Conservation (phyloP, 2,797 vertebrate genomes). For the Danio jaintianensis region DNA sequence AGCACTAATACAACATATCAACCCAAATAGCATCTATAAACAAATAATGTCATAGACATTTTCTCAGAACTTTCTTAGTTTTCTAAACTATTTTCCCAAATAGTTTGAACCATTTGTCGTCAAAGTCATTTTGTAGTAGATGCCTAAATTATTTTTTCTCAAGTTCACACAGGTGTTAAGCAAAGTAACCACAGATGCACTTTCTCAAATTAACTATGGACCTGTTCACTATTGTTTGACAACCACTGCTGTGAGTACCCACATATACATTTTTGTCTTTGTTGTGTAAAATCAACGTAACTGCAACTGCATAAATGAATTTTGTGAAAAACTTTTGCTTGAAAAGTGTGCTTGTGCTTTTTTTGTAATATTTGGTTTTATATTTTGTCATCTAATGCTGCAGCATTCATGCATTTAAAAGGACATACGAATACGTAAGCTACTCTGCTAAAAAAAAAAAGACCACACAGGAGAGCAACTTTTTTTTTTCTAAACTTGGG, state of each 20-base stretch:
- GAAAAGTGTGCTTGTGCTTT: neutral
- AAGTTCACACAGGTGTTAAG: neutral
- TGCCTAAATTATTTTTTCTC: neutral
- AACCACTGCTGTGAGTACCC: neutral
- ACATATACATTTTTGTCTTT: neutral
- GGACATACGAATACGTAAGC: neutral
- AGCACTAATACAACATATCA: neutral
- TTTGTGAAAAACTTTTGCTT: neutral
- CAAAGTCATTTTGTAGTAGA: neutral
- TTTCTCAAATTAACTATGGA: neutral
- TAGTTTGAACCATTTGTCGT: neutral
- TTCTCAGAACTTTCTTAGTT: neutral
- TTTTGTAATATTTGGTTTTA: neutral
- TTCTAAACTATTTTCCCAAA: neutral
- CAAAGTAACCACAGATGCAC: neutral
- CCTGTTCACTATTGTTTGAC: neutral
- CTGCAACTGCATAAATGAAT: neutral
- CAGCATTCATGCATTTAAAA: neutral
- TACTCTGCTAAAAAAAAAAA: neutral
- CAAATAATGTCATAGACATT: neutral
- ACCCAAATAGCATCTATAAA: neutral
- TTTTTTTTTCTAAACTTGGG: conserved; percentile 67
- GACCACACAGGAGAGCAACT: conserved; percentile 59
- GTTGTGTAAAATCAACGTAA: neutral
- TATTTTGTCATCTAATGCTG: neutral